Base-by-base conservation (phyloP, 2,888 invertebrate genomes). In the Drosophila tripunctata region DNA sequence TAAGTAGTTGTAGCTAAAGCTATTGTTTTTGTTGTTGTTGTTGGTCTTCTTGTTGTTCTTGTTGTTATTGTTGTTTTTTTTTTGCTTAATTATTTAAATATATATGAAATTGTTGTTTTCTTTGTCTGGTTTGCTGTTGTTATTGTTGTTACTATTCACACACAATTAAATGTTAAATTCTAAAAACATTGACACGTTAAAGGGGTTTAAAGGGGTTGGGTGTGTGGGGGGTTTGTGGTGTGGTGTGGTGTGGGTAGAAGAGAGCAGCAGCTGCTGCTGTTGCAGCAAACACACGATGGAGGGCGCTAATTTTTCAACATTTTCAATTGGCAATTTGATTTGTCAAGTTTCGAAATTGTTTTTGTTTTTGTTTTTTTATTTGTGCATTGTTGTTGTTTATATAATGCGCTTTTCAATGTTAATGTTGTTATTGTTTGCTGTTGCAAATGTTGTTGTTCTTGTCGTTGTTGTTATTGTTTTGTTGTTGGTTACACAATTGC, bases 111-210 rank as follows among this genome's bases (percentile, higher is more conserved):
- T 21, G 21, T 52, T 33, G 41, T 17, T 38, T 51, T 51, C 15
- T 24, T 21, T 8, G 14, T 52, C 15, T 33, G 10, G 3, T n/a
- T 24, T 17, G 8, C n/a, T 48, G 4, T 50, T 64, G 57, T 38
- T 55, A 12, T 38, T 66, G 30, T 30, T 66, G 24, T 35, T 56
- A 17, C 21, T 67, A 27, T 60, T 48, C 54, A 45, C 54, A 54
- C 86, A 85, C 75, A 80, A 75, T 79, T 70, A 82, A 82, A 79
- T 75, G 75, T 61, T 60, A 50, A 57, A 47, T 52, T 36, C 48
- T 55, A 36, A 38, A 44, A n/a, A n/a, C n/a, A n/a, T n/a, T n/a
- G n/a, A n/a, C n/a, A n/a, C n/a, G n/a, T n/a, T n/a, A n/a, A n/a
- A n/a, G n/a, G n/a, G n/a, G n/a, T n/a, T n/a, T n/a, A n/a, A n/a